Conservation (phyloP, 2,888 invertebrate species). For the Hedya salicella region DNA sequence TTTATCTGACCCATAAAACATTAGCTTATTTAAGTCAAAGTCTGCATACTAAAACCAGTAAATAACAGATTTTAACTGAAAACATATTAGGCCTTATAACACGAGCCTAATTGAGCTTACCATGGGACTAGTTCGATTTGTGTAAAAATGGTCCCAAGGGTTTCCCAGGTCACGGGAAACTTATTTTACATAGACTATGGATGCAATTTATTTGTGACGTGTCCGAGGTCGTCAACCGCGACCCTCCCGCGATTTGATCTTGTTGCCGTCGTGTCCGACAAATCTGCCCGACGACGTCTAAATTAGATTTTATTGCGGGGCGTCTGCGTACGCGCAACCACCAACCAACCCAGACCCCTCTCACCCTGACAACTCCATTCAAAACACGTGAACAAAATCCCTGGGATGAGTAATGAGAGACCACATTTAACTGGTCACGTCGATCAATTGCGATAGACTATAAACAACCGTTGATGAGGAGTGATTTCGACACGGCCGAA, state of each 20-base stretch:
- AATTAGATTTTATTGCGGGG: constrained; percentile 84
- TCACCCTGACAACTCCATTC: constrained; percentile 39
- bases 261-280: constrained; percentile 68
- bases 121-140: no score
- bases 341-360: constrained; percentile 61
- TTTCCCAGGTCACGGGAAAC: no score
- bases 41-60: no score
- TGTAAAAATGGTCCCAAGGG: no score
- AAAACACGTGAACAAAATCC: constrained; percentile 33
- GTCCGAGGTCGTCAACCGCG: constrained; percentile 77
- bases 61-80: no score
- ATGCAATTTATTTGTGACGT: constrained; percentile 40
- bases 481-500: constrained; percentile 70
- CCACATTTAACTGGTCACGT: constrained; percentile 60
- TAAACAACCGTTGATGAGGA: constrained; percentile 72
- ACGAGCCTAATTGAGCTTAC: no score
- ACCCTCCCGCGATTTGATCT: constrained; percentile 59
- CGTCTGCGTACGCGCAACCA: constrained; percentile 70
- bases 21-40: no score
- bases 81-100: no score
- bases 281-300: constrained; percentile 81
- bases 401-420: constrained; percentile 49
- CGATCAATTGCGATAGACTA: constrained; percentile 71
- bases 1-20: no score
- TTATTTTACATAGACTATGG: neutral